Percentiles rank a stretch among this genome's conserved stretches.
Evolutionary conservation across 2,888 invertebrate genomes (phyloP).

Genomic region (Carcina quercana): DNA sequence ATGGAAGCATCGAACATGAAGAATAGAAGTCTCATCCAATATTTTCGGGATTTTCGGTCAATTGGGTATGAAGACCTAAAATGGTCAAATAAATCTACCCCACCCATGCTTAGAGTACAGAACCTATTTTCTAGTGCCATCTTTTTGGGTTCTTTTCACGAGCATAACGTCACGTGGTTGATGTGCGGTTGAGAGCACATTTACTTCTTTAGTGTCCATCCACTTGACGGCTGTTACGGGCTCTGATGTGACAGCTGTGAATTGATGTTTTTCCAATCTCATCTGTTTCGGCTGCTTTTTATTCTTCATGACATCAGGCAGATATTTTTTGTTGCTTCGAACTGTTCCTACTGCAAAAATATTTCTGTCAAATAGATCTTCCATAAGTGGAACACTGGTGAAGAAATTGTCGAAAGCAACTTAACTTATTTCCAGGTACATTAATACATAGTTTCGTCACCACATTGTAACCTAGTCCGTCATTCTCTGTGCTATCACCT

Average conservation of each 20-base stretch:
- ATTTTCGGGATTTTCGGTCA: conserved; percentile 23
- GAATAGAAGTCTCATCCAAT: conserved; percentile 22
- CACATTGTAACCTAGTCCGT: conserved; percentile 1
- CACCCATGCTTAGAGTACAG: conserved; percentile 23
- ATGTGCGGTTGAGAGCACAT: conserved; percentile 22
- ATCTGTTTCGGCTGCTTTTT: conserved; percentile 16
- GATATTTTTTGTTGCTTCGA: conserved; percentile 19
- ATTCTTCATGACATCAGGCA: conserved; percentile 17
- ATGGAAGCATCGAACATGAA: conserved; percentile 19
- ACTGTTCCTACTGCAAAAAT: conserved; percentile 23
- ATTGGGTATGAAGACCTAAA: conserved; percentile 23
- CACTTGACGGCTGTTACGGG: conserved; percentile 18
- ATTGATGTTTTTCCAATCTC: conserved; percentile 20
- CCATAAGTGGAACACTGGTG: conserved; percentile 15
- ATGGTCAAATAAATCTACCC: conserved; percentile 24
- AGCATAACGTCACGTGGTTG: conserved; percentile 16
- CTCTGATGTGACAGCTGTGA: conserved; percentile 19
- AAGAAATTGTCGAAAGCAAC: conserved; percentile 22
- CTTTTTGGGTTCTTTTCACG: conserved; percentile 28
- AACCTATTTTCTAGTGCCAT: conserved; percentile 26
- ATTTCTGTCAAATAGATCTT: conserved; percentile 17
- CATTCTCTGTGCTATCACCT: not conserved
- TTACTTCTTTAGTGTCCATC: conserved; percentile 18
- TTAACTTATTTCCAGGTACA: conserved; percentile 17
- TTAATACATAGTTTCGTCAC: conserved; percentile 13